Percentiles rank a stretch among this genome's conserved stretches.
phyloP scores from a whole-genome alignment of 2,113 vertebrate species.

The Cnemophilus loriae region DNA sequence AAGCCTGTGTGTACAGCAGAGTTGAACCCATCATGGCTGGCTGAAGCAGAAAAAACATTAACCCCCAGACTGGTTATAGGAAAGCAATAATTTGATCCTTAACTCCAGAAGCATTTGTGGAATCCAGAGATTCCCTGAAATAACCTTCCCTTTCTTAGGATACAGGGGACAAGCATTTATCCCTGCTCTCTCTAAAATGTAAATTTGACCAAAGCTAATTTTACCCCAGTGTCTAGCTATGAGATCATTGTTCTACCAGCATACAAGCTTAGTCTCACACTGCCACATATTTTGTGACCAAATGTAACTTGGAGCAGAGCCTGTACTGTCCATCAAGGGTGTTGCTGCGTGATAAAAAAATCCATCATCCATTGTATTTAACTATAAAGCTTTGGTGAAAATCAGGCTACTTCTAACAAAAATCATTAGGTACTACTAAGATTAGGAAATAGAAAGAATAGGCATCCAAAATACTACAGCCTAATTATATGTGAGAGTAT shows the following conservation, averaged over 20 bases:
- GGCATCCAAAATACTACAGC: background rate
- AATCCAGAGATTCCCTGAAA: conserved; percentile 17
- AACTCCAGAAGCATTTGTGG: background rate
- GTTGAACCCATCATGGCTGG: background rate
- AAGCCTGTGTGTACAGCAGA: background rate
- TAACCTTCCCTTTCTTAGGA: conserved; percentile 17
- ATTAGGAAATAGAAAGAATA: background rate
- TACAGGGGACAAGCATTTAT: background rate
- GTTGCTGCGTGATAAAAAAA: background rate
- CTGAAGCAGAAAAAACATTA: background rate
- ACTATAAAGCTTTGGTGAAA: background rate
- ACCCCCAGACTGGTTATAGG: background rate
- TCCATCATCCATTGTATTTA: background rate
- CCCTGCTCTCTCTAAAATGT: background rate
- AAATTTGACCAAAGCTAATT: conserved; percentile 27
- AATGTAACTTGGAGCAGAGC: background rate
- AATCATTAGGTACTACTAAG: background rate
- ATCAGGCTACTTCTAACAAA: background rate
- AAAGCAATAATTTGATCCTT: background rate
- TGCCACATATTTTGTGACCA: conserved; percentile 5
- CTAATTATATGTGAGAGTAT: background rate
- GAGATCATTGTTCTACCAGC: conserved; percentile 33
- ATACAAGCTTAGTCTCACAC: background rate
- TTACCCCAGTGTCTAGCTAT: background rate
- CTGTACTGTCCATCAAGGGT: background rate